phyloP scores from a whole-genome alignment of 2,888 invertebrate genomes.

The Drosophila silvestris region DNA sequence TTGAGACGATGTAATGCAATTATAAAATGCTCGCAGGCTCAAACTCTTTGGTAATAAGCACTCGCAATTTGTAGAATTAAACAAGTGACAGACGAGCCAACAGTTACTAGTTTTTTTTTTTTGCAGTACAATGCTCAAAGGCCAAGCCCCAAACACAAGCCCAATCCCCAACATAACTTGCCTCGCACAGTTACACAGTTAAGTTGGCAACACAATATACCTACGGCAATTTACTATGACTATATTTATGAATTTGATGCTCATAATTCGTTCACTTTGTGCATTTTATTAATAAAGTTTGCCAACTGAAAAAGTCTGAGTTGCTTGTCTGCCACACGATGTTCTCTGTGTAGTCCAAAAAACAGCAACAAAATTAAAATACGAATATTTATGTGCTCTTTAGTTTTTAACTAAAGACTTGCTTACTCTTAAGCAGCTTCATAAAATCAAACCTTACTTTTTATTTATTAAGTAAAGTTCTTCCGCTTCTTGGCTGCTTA shows the following conservation, averaged over 20 bases:
- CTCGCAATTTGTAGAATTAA: constrained; percentile 64
- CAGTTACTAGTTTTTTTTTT: constrained; percentile 22
- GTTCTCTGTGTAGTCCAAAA: not conserved
- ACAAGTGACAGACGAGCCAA: constrained; percentile 50
- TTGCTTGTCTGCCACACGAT: constrained; percentile 43
- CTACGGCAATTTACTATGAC: constrained; percentile 53
- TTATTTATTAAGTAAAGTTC: constrained; percentile 27
- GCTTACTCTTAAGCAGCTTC: constrained; percentile 48
- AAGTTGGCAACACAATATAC: constrained; percentile 47
- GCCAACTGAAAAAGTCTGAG: constrained; percentile 30
- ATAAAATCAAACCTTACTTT: constrained; percentile 39
- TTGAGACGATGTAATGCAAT: constrained; percentile 68
- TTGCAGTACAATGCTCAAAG: constrained; percentile 4
- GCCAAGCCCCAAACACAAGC: not conserved
- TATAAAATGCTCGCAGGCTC: constrained; percentile 66
- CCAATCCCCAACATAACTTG: not conserved
- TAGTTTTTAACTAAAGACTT: constrained; percentile 40
- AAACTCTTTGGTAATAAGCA: constrained; percentile 69
- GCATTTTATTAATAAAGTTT: constrained; percentile 79
- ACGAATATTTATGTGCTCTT: constrained; percentile 32
- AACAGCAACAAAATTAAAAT: constrained; percentile 4
- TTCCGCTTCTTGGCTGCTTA: constrained; percentile 2
- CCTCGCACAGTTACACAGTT: constrained; percentile 6
- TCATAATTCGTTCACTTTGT: constrained; percentile 70
- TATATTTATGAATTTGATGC: constrained; percentile 65